Base-by-base conservation (phyloP, 2,888 invertebrate species). In the Tetragnatha montana region DNA sequence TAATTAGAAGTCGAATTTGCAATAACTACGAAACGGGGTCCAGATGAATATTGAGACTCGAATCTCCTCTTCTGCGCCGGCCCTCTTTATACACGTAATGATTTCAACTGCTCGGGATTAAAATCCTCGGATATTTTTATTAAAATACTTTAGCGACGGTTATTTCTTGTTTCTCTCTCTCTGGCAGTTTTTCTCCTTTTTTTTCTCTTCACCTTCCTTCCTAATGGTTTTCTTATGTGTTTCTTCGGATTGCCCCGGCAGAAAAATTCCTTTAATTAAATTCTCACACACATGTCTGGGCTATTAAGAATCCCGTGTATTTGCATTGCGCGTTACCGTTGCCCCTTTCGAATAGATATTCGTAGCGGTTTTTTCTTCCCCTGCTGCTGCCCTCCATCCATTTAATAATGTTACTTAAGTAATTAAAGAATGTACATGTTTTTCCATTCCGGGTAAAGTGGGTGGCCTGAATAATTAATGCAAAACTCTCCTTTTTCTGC, bases 371-470 rank as follows among this genome's bases (percentile, higher is more conserved):
- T 87, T 88, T 79, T 47, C 19, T n/a, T 8, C n/a, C 35, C 35
- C 35, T 35, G 35, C 35, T 35, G 35, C 35, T 35, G 35, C 35
- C 47, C 71, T 35, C 35, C 51, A 79, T 80, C 22, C 87, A 81
- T 88, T 88, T 88, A 81, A 88, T 88, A 88, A 88, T 76, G 76
- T 76, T 85, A 78, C 79, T 85, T 88, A 88, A 82, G 87, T 88
- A 88, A 88, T 88, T 88, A 88, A 80, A 88, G 76, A 78, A 78
- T 76, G 87, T 82, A 82, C 70, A 22, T 78, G 70, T 88, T 87
- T 82, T 82, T 88, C 60, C 78, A 75, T 78, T 78, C 71, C 21
- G 35, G 68, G 76, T 8, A 68, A 69, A 71, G 75, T 47, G 68
- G 60, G 19, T 60, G 60, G 17, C 71, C 50, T 50, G 50, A 70